Percentiles rank a stretch among this genome's conserved stretches.
Evolutionary conservation across 2,113 vertebrate species (phyloP).

Genomic region (Corapipo altera): DNA sequence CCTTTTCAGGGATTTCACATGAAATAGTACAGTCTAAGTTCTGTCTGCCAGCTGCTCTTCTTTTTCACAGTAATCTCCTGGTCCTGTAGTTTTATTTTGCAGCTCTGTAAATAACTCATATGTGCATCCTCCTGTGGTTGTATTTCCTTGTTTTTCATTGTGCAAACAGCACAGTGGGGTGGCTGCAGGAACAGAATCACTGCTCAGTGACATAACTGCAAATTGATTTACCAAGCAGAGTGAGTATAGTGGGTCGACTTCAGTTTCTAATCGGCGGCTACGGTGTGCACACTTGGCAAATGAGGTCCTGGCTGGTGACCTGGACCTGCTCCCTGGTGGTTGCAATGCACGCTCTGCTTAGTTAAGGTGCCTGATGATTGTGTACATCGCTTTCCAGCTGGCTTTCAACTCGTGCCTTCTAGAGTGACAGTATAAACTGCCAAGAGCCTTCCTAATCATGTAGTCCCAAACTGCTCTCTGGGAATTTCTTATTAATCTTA

Average conservation of each 20-base stretch:
- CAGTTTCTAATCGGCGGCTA: neutral
- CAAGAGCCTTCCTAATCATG: neutral
- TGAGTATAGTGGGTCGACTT: neutral
- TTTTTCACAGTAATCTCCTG: neutral
- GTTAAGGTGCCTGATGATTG: neutral
- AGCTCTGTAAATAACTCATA: neutral
- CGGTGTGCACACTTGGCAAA: accelerated
- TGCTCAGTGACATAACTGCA: neutral
- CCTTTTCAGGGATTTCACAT: neutral
- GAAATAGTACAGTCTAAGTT: neutral
- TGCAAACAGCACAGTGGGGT: neutral
- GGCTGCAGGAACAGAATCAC: neutral
- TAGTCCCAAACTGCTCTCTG: accelerated
- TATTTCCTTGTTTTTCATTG: neutral
- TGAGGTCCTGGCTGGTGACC: neutral
- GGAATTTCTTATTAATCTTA: neutral
- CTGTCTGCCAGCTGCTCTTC: neutral
- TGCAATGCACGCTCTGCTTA: neutral
- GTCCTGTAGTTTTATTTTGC: neutral
- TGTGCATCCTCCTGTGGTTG: neutral
- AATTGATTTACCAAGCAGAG: neutral
- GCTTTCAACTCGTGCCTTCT: neutral
- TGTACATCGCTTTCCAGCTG: accelerated
- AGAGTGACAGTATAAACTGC: no score
- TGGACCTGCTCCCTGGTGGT: no score